Conservation (phyloP, 1,140 invertebrate genomes). For the Bombus huntii region DNA sequence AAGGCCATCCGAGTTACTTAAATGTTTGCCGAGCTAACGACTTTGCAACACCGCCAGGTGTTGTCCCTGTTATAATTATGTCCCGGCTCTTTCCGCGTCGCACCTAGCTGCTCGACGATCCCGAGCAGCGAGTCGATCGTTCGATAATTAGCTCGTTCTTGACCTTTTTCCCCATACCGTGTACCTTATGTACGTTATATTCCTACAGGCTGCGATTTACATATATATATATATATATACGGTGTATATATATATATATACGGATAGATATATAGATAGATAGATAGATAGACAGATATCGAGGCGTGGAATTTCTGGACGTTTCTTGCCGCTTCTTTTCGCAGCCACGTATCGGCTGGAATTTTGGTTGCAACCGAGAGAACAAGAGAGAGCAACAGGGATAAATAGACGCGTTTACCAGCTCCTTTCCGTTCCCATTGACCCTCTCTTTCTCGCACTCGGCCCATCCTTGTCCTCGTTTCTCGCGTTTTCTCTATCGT, state of each 20-base stretch:
- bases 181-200: too few relatives aligned
- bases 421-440: not conserved
- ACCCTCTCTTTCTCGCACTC: not conserved
- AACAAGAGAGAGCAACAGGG: slow-evolving; percentile 31
- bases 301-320: not conserved
- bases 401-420: slow-evolving; percentile 61
- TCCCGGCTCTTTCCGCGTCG: slow-evolving; percentile 61
- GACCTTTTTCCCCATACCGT: not conserved
- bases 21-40: slow-evolving; percentile 76
- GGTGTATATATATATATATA: too few relatives aligned
- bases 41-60: slow-evolving; percentile 73
- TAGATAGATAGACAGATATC: not conserved
- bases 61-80: slow-evolving; percentile 75
- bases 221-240: too few relatives aligned
- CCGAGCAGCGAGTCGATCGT: not conserved
- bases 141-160: slow-evolving; percentile 2
- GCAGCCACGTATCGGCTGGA: not conserved
- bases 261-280: too few relatives aligned
- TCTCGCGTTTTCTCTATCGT: slow-evolving; percentile 37
- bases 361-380: not conserved
- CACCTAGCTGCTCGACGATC: slow-evolving; percentile 3
- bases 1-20: slow-evolving; percentile 70
- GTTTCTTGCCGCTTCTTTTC: not conserved
- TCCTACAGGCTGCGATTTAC: too few relatives aligned
- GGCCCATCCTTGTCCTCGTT: not conserved